Evolutionary conservation across 2,797 vertebrate genomes (phyloP).

Genomic region (Acrocephalus scirpaceus): DNA sequence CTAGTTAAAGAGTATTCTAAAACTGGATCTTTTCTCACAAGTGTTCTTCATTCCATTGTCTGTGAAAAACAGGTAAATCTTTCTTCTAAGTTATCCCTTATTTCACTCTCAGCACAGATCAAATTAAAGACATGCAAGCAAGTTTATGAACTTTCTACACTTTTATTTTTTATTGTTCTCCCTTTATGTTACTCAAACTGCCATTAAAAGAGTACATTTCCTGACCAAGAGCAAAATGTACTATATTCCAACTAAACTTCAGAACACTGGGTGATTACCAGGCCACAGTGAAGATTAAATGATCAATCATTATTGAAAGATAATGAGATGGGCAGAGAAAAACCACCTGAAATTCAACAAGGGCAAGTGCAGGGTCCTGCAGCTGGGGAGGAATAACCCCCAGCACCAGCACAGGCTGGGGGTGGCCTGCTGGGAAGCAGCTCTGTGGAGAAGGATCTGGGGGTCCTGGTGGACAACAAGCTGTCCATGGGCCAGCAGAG

Average conservation of each 20-base stretch:
- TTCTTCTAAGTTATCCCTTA: not conserved
- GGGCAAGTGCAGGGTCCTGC: not conserved
- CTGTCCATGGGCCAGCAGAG: not conserved
- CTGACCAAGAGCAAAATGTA: not conserved
- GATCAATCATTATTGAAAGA: not conserved
- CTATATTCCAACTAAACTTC: not conserved
- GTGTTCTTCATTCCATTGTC: not conserved
- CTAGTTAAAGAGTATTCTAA: conserved; percentile 5
- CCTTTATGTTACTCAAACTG: not conserved
- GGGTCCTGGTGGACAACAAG: not conserved
- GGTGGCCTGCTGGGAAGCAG: not conserved
- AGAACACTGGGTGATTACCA: not conserved
- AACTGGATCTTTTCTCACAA: not conserved
- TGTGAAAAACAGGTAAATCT: not conserved
- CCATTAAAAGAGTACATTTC: not conserved
- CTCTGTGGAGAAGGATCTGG: not conserved
- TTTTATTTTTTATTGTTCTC: not conserved
- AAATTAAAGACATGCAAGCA: not conserved
- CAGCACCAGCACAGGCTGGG: not conserved
- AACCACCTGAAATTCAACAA: not conserved
- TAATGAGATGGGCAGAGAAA: too few relatives aligned
- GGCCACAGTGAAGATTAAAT: not conserved
- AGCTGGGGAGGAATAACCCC: too few relatives aligned
- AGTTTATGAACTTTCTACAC: not conserved
- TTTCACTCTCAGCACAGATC: not conserved